Evolutionary conservation across 2,888 invertebrate genomes (phyloP), one percentile per base, ranked within the genome.

Genomic region (Chironomus tentans): DNA sequence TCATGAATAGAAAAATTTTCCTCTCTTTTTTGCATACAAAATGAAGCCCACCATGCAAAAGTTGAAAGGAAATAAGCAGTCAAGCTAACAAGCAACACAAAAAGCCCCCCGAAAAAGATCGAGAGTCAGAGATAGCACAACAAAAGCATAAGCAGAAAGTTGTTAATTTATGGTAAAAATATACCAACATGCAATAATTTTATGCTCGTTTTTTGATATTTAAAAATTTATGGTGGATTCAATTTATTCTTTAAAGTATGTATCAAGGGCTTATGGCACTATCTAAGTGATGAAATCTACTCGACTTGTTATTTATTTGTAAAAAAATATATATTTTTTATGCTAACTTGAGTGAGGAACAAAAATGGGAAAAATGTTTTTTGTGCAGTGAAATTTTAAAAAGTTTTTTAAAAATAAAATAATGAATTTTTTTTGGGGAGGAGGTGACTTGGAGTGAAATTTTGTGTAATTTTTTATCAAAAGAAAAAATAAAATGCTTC

Each of bases 131-230:
- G 74, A 74, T 74, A 74, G 48, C 47, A 73, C 3, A 73, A 48
- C 28, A 61, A 18, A 73, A 73, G 73, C 65, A 65, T 56, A 71
- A 71, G 74, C 47, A 74, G 61, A 68, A 74, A 65, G 48, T 68
- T 68, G 73, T 73, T 74, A 74, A 74, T 74, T 74, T 74, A 74
- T 74, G 68, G 68, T 21, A 65, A 68, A 24, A 70, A 70, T 56
- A 28, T 24, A 68, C 62, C 65, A 65, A 73, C 73, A 73, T 73
- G 73, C 73, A 74, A 74, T 73, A 73, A 73, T 73, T 73, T 73
- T 62, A 73, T 73, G 73, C 65, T 65, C 62, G 65, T 65, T 73
- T 47, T 65, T 74, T 74, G 65, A 74, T 74, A 74, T 74, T 38
- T 48, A 74, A 74, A 74, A 74, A 74, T 74, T 74, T 74, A 74